Evolutionary conservation across 2,113 vertebrate species (phyloP), one percentile per base, ranked within the genome.

Genomic region (Agelaius phoeniceus): DNA sequence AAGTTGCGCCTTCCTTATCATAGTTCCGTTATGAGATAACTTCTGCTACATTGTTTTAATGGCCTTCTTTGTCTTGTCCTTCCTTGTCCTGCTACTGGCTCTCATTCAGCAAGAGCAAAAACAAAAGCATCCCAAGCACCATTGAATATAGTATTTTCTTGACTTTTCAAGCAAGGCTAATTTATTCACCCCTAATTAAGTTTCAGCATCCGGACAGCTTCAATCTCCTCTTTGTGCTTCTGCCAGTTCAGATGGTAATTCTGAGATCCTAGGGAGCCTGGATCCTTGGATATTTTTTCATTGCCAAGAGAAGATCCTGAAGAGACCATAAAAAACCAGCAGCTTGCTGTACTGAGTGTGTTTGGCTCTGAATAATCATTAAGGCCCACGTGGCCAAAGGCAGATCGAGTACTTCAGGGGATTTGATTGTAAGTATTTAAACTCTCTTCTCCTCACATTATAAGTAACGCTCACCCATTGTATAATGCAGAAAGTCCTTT

Each of bases 131-230:
- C 66, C 54, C 49, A 89, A 84, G 41, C 18, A 30, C 22, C 79
- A 87, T 0, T 84, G 69, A 89, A 54, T 75, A 79, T 82, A 49
- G 13, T 57, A 49, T 81, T 95, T 92, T 92, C 80, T 89, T 75
- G 86, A 78, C 85, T 92, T 96, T 92, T 92, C 65, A 75, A 82
- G 68, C 57, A 90, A 84, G 57, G 65, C 7, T 93, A 49, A 84
- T 94, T 92, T 84, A 92, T 93, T 71, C 54, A 78, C 27, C 37
- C 41, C 41, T 88, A 68, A 88, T 81, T 83, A 92, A 63, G 22
- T 80, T 96, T 87, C 83, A 90, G 65, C 61, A 92, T 77, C 72
- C 7, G 15, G 49, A 58, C 31, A 72, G 23, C 49, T 84, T 93
- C 93, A 90, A 7, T 93, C 68, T 90, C 13, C 28, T 79, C 49